Percentiles rank a stretch among this genome's conserved stretches.
Evolutionary conservation across 2,113 vertebrate species (phyloP).

Genomic region (Clupea harengus): DNA sequence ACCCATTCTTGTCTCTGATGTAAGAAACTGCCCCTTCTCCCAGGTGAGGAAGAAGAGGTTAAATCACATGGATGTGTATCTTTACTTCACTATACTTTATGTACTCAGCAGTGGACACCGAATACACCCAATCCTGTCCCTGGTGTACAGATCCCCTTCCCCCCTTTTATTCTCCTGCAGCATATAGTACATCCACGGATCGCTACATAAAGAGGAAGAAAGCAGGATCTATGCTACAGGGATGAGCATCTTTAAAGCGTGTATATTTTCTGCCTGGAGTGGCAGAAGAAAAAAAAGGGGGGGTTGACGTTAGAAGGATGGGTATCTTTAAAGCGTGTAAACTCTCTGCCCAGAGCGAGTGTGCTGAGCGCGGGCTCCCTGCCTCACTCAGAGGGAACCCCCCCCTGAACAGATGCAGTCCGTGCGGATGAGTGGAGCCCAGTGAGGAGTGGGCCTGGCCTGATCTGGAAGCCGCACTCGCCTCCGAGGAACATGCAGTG

Average conservation of each 20-base stretch:
- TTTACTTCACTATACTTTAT: neutral
- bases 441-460: neutral
- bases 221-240: neutral
- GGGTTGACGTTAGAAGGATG: neutral
- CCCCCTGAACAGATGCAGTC: neutral
- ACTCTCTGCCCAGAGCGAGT: neutral
- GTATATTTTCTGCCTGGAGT: neutral
- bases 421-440: neutral
- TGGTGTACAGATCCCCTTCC: too few relatives aligned
- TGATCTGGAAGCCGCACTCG: neutral
- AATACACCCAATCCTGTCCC: too few relatives aligned
- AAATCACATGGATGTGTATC: neutral
- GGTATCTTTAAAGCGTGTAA: neutral
- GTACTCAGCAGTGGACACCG: neutral
- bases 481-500: neutral
- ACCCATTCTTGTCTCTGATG: neutral
- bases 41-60: neutral
- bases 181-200: neutral
- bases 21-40: neutral
- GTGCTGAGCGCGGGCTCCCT: neutral
- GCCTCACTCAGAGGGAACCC: conserved; percentile 7
- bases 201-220: neutral
- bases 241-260: neutral
- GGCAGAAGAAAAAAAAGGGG: neutral
- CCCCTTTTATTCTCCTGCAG: neutral